Percentiles rank a stretch among this genome's conserved stretches.
These are phyloP conservation scores for Coilia nasus DNA, from an alignment of 2,797 vertebrate genomes.

Conservation along the genomic window DNA sequence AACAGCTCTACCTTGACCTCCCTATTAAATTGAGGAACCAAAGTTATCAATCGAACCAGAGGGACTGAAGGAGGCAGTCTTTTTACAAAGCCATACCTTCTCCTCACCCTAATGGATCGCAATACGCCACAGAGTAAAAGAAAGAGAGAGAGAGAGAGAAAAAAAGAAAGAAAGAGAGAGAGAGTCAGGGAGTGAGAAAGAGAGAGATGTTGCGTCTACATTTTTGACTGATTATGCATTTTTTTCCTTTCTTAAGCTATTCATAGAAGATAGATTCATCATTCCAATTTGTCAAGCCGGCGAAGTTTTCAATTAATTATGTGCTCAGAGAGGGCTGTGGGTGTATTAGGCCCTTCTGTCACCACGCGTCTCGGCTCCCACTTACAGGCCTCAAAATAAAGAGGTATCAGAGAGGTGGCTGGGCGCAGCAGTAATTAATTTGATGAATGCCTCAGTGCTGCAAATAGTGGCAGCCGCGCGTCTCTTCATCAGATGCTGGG, in stretches of 20 bases:
- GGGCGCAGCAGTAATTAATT: conserved; percentile 92
- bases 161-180: neutral
- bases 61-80: conserved; percentile 60
- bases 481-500: conserved; percentile 82
- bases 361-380: conserved; percentile 92
- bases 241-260: conserved; percentile 84
- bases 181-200: conserved; percentile 60
- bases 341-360: conserved; percentile 89
- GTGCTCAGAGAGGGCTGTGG: conserved; percentile 81
- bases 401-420: conserved; percentile 94
- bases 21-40: conserved; percentile 87
- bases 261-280: conserved; percentile 99
- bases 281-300: conserved; percentile 99
- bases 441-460: conserved; percentile 92
- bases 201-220: conserved; percentile 90
- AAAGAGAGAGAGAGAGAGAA: conserved; percentile 77
- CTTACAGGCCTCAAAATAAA: conserved; percentile 97
- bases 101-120: conserved; percentile 87
- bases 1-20: conserved; percentile 84
- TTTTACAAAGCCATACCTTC: conserved; percentile 80
- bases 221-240: conserved; percentile 99
- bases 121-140: conserved; percentile 70
- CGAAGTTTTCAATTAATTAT: conserved; percentile 99
- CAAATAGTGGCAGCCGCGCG: conserved; percentile 82
- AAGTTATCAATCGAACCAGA: conserved; percentile 87